phyloP scores from a whole-genome alignment of 2,797 vertebrate species.

The Centroberyx gerrardi region DNA sequence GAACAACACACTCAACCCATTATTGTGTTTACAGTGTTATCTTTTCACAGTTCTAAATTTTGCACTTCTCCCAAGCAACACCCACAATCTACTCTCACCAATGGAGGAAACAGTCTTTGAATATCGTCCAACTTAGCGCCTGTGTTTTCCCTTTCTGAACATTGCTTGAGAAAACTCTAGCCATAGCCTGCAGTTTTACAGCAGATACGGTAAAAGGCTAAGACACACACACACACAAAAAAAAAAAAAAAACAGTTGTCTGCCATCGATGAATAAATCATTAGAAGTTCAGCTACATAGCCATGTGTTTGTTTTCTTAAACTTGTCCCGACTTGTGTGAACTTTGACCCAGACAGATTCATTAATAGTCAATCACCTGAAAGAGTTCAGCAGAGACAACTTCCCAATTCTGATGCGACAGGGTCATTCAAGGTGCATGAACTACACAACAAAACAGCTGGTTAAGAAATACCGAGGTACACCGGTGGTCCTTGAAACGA shows the following conservation, averaged over 20 bases:
- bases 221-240: too few species aligned
- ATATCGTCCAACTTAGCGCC: neutral
- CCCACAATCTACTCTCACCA: neutral
- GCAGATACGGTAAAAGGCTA: neutral
- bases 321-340: neutral
- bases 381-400: neutral
- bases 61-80: neutral
- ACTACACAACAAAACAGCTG: neutral
- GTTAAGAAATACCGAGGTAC: neutral
- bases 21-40: neutral
- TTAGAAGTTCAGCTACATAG: conserved; percentile 4
- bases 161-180: neutral
- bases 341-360: neutral
- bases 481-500: neutral
- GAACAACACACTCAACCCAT: neutral
- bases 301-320: neutral
- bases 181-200: neutral
- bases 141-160: neutral
- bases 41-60: neutral
- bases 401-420: neutral
- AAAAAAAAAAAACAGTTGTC: neutral
- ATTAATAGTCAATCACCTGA: conserved; percentile 5
- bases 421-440: conserved; percentile 1
- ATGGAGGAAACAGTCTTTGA: neutral
- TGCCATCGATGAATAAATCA: conserved; percentile 16